Base-by-base conservation (phyloP, 2,888 invertebrate species). In the Alcis repandata region DNA sequence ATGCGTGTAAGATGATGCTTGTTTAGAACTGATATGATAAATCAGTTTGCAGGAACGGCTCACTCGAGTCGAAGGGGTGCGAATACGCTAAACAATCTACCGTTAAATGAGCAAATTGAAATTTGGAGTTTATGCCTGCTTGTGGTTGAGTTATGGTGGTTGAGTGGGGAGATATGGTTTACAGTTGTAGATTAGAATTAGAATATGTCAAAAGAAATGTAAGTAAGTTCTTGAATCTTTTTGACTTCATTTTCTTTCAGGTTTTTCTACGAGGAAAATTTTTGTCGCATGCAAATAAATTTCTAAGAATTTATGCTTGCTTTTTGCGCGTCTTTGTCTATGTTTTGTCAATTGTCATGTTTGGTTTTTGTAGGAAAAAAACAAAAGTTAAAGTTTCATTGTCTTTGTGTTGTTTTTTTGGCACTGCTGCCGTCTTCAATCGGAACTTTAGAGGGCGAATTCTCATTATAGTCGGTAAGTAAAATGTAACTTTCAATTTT, bases 1-100 rank as follows among this genome's bases (percentile, higher is more conserved):
- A 92, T 90, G 91, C 87, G 88, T 92, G 92, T 92, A 91, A 92
- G 92, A 92, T 92, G 92, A 92, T 86, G 92, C 91, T 92, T 92
- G 92, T 93, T 93, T 89, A 83, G 84, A 90, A 90, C 87, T 87
- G 91, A 91, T 92, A 92, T 92, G 92, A 92, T 92, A 92, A 92
- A 93, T 93, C 92, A 92, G 91, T 91, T 91, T 89, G 87, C 82
- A 87, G 82, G 82, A 90, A 91, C 88, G 86, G 87, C 91, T 90
- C 90, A 90, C 89, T 91, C 78, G 89, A 80, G 77, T 78, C 79
- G 75, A 81, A 84, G 86, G 88, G 89, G 88, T 85, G 90, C 45
- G 69, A 72, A 51, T 52, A 82, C 80, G 82, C 73, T 79, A 81
- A 86, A 87, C 89, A 87, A 87, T 88, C 84, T 84, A 83, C 80